Percentiles rank a stretch among this genome's conserved stretches.
These are phyloP conservation scores for Cheirogaleus medius DNA, from an alignment of 2,113 vertebrate species.

Conservation along the genomic window DNA sequence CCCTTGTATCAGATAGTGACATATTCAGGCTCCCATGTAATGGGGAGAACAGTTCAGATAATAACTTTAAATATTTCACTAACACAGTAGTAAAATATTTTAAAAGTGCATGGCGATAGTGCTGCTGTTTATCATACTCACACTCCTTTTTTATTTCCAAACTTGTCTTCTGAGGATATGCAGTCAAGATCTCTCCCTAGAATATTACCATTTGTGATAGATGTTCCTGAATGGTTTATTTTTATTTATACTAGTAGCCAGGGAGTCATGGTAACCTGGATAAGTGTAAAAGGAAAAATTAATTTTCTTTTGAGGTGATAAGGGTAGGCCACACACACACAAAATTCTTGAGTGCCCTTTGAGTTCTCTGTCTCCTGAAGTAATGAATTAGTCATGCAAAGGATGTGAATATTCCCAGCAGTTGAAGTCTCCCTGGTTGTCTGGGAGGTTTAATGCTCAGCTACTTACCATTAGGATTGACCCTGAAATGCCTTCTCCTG, in stretches of 20 bases:
- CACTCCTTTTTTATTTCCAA: conserved; percentile 27
- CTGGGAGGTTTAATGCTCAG: not conserved
- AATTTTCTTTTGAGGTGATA: conserved; percentile 50
- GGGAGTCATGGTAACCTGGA: conserved; percentile 48
- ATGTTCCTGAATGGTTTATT: conserved; percentile 32
- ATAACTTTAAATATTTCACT: conserved; percentile 67
- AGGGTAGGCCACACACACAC: not conserved
- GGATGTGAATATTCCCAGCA: not conserved
- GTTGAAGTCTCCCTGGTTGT: not conserved
- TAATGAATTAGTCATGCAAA: conserved; percentile 16
- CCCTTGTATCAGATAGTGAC: accelerated
- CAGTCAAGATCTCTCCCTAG: conserved; percentile 8
- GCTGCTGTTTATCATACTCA: not conserved
- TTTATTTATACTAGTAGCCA: conserved; percentile 37
- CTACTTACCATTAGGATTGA: conserved; percentile 6
- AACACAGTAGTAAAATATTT: conserved; percentile 58
- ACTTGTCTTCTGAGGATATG: conserved; percentile 34
- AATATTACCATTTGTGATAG: conserved; percentile 38
- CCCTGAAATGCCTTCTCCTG: not conserved
- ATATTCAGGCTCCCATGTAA: not conserved
- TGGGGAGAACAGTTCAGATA: not conserved
- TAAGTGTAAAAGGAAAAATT: conserved; percentile 51
- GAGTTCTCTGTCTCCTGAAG: not conserved
- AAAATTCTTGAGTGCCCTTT: not conserved
- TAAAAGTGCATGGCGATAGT: not conserved